Evolutionary conservation across 2,797 vertebrate genomes (phyloP).

Genomic region (Erethizon dorsatum): DNA sequence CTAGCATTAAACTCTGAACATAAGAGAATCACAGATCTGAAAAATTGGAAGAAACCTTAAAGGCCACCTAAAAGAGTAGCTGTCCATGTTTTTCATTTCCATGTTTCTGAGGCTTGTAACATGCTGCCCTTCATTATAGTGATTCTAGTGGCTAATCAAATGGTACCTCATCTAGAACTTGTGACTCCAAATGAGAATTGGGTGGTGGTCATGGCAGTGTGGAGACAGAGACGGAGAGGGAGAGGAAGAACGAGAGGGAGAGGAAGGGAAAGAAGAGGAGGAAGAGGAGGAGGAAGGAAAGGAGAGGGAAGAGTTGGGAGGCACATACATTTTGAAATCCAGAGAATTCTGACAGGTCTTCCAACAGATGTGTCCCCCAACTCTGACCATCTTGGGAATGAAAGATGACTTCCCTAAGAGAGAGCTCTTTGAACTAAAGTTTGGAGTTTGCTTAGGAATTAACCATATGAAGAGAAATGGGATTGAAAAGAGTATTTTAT

Average conservation of each 20-base stretch:
- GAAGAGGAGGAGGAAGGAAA: background rate
- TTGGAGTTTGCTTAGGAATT: background rate
- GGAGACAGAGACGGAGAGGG: background rate
- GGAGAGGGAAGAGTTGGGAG: background rate
- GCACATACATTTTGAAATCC: background rate
- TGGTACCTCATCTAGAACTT: background rate
- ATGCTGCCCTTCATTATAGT: background rate
- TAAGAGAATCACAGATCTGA: background rate
- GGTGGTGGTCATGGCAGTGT: background rate
- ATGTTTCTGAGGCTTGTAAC: background rate
- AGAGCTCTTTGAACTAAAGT: background rate
- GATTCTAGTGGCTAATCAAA: constrained; percentile 11
- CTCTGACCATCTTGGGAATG: background rate
- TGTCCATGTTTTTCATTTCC: background rate
- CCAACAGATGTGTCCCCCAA: background rate
- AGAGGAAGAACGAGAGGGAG: background rate
- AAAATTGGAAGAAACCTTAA: background rate
- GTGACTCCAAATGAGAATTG: background rate
- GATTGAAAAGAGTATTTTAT: background rate
- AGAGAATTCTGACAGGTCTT: background rate
- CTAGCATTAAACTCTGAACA: background rate
- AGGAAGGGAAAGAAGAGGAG: background rate
- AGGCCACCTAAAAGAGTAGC: background rate
- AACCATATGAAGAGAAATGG: background rate
- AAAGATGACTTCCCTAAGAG: background rate